Conservation (phyloP, 2,797 vertebrate genomes). For the Siniperca obscura region DNA sequence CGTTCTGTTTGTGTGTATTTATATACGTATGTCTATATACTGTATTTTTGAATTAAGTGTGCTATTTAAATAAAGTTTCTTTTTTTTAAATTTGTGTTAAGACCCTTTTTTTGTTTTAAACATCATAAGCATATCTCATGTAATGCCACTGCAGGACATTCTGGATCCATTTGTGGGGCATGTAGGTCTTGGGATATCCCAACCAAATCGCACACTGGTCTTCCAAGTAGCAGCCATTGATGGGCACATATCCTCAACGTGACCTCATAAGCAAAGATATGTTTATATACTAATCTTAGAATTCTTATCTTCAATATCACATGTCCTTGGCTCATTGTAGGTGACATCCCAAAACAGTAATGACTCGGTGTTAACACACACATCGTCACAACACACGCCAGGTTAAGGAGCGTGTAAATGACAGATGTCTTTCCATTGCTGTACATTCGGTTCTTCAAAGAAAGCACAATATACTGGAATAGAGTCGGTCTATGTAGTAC, state of each 20-base stretch:
- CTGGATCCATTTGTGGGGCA: not conserved
- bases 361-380: not conserved
- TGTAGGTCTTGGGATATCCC: too few relatives aligned
- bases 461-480: constrained; percentile 2
- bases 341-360: not conserved
- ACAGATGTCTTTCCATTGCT: not conserved
- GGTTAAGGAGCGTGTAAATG: not conserved
- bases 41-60: too few relatives aligned
- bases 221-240: too few relatives aligned
- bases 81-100: too few relatives aligned
- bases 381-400: not conserved
- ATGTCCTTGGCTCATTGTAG: not conserved
- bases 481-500: not conserved
- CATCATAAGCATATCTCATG: not conserved
- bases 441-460: not conserved
- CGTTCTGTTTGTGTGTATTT: too few relatives aligned
- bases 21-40: too few relatives aligned
- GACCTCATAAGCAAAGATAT: too few relatives aligned
- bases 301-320: not conserved
- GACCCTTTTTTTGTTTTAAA: too few relatives aligned
- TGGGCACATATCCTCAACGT: too few relatives aligned
- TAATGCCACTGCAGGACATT: not conserved
- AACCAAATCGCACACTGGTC: too few relatives aligned
- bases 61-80: not conserved
- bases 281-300: not conserved